Evolutionary conservation across 2,797 vertebrate species (phyloP).

Genomic region (Carduelis carduelis): DNA sequence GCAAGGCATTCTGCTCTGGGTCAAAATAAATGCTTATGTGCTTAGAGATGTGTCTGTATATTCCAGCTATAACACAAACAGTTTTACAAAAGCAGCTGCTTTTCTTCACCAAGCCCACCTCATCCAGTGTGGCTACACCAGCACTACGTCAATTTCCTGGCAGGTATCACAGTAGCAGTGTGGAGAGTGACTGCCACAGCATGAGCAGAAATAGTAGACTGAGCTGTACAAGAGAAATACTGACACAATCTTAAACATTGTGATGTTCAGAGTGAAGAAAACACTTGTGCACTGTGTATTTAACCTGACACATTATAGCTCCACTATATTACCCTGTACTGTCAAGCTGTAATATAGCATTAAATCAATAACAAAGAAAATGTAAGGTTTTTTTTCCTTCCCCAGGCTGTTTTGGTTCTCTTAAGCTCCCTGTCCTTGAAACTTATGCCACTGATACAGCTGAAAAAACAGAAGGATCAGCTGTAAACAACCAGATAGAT

Average conservation of each 20-base stretch:
- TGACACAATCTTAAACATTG: background rate
- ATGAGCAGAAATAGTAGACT: background rate
- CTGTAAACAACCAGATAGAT: slow-evolving; percentile 1
- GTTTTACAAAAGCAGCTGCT: background rate
- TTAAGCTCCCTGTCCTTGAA: slow-evolving; percentile 49
- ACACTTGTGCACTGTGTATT: background rate
- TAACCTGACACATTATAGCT: slow-evolving; percentile 32
- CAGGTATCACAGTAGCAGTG: background rate
- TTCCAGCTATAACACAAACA: background rate
- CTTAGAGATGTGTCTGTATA: fast-evolving
- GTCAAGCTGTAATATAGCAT: slow-evolving; percentile 7
- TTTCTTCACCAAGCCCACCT: background rate
- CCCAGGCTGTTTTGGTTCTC: background rate
- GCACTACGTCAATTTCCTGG: background rate
- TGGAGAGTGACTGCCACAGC: background rate
- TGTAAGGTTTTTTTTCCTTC: background rate
- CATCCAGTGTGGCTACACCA: background rate
- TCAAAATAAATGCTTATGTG: background rate
- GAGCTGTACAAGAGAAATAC: background rate
- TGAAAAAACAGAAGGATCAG: slow-evolving; percentile 33
- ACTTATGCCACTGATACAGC: background rate
- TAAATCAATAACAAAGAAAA: slow-evolving; percentile 45
- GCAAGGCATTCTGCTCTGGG: background rate
- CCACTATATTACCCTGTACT: background rate
- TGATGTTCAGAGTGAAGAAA: background rate